Evolutionary conservation across 2,113 vertebrate genomes (phyloP).

Genomic region (Otocyon megalotis): DNA sequence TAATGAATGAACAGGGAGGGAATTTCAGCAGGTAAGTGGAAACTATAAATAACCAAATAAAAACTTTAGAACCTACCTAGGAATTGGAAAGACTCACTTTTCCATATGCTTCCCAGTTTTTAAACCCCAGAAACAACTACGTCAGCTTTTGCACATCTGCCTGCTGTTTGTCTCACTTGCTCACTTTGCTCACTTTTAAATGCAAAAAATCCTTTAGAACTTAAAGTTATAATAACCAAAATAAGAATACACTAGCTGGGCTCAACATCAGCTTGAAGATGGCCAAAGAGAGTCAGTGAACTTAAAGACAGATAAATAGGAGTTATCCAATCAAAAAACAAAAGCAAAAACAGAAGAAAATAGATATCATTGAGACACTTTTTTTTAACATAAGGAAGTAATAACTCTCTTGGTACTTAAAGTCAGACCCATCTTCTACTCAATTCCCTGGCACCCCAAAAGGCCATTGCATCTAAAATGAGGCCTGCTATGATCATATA

Average conservation of each 20-base stretch:
- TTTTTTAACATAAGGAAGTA: neutral
- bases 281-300: neutral
- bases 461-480: neutral
- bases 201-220: neutral
- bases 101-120: slow-evolving; percentile 23
- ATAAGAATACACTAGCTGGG: neutral
- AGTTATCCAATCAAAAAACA: neutral
- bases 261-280: neutral
- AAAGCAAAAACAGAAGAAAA: neutral
- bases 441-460: neutral
- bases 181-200: slow-evolving; percentile 38
- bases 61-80: neutral
- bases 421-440: neutral
- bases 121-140: neutral
- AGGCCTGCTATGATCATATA: neutral
- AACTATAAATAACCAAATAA: neutral
- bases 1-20: neutral
- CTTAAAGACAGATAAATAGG: neutral
- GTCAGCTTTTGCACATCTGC: neutral
- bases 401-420: neutral
- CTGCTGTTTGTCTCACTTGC: slow-evolving; percentile 25
- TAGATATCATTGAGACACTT: neutral
- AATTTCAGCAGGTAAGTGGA: neutral
- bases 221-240: neutral
- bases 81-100: slow-evolving; percentile 20